Evolutionary conservation across 2,888 invertebrate species (phyloP), one percentile per base, ranked within the genome.

Genomic region (Nowickia ferox): DNA sequence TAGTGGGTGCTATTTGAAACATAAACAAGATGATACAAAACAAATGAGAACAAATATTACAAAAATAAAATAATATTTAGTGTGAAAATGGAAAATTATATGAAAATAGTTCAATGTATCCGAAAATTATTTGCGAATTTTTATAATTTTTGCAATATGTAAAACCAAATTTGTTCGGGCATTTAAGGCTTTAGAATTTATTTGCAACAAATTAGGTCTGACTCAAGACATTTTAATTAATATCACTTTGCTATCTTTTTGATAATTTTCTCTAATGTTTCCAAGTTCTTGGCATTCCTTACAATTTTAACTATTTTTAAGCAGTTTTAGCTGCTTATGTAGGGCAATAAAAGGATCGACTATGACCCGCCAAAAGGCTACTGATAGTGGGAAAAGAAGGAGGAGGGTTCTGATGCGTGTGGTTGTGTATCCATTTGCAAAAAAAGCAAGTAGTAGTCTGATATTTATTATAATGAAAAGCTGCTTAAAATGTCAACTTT

Each of bases 401-500:
- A 17, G 59, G 51, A 15, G 17, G 44, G 40, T 38, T 48, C 22
- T 48, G 9, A 30, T 22, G 48, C 11, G 15, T 30, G 22, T 53
- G 1, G 1, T 3, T 42, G 22, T 17, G 42, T 65, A 51, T 77
- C 17, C 61, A 51, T 13, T n/a, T 72, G 15, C 19, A 10, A 22
- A 10, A 44, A 48, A 19, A 51, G 61, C 46, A 65, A 66, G 63
- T 65, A 74, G 61, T 46, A 66, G 81, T 81, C 76, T 82, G 77
- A 75, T 84, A 78, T 83, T 85, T 82, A 87, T 87, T 89, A 89
- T 90, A 89, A 92, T 89, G 89, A 89, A 92, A 92, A 92, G 91
- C 89, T 90, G 92, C 92, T 92, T 92, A 92, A 92, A 91, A 91
- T 92, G 92, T 92, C 92, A 92, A 90, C 89, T 90, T 89, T 71